Base-by-base conservation (phyloP, 2,113 vertebrate genomes). In the Phaethornis superciliosus region DNA sequence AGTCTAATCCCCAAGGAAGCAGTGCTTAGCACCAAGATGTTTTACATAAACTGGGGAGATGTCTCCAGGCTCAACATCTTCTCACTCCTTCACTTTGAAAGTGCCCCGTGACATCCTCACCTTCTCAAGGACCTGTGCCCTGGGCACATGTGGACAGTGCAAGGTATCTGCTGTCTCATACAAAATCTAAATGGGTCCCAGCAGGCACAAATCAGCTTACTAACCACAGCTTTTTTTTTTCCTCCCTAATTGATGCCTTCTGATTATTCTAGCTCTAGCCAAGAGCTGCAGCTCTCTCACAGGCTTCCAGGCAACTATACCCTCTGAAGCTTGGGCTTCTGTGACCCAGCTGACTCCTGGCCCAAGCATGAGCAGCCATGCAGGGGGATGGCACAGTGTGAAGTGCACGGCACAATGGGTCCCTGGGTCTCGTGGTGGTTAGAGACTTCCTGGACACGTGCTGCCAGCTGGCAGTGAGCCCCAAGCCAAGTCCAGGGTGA, bases 401-500 rank as follows among this genome's bases (percentile, higher is more conserved):
- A 72, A 7, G 81, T 35, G 4, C 12, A 0, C 15, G 1, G 24
- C 1, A 1, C 4, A 2, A 19, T 4, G 49, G 72, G 37, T 32
- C n/a, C n/a, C 33, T 1, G 0, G 85, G 30, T 67, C 64, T 14
- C 0, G 7, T 4, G 68, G 40, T 15, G 71, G 40, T 40, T 40
- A 8, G 60, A 55, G 70, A 32, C 88, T 85, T 81, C 75, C 96
- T 28, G 76, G 30, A 67, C 83, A 68, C 30, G 47, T 79, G 92
- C 72, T 91, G 68, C 79, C 37, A 91, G 69, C 80, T 97, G 94
- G 94, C 91, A 70, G 58, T 3, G 0, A 26, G 91, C 96, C 76
- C 77, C 4, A 76, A 94, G 93, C 90, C 63, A 56, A 62, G 40
- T 83, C 92, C 90, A 76, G 4, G 65, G 91, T 97, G 97, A 97